Base-by-base conservation (phyloP, 2,113 vertebrate genomes). In the Panurus biarmicus region DNA sequence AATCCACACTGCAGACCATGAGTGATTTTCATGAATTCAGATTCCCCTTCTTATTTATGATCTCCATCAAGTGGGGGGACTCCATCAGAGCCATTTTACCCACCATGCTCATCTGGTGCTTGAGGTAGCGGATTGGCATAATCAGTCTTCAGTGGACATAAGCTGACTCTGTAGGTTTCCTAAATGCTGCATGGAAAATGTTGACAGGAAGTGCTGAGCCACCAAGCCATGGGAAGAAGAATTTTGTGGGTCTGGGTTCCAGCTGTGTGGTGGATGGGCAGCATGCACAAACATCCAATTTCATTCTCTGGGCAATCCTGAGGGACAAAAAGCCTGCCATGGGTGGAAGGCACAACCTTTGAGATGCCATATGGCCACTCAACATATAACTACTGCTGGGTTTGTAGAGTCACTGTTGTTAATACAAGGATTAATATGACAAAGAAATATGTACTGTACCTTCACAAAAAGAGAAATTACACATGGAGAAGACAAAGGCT, bases 211-310 rank as follows among this genome's bases (percentile, higher is more conserved):
- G 51, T 7, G 0, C 47, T 54, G 47, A 87, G 38, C 31, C 66
- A 62, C 9, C 60, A 47, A 38, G 50, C 33, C n/a, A 7, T 5
- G 15, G 69, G 48, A 67, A 73, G 35, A 61, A 18, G 36, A 40
- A 35, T 77, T 57, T 0, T 3, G 33, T 65, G 47, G 33, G 33
- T 73, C 74, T 58, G 36, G 13, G 48, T n/a, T 38, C 53, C 23
- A 60, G 44, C 36, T 48, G 22, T 2, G 0, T 50, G 24, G 8
- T 50, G 17, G 38, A 47, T 53, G 0, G 0, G 36, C 36, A 64
- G 17, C 3, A 0, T 17, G 12, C 14, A 11, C 65, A 19, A 57
- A 62, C 33, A 50, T 24, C 58, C 4, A 2, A 0, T 38, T 86
- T 86, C 23, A 54, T 89, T 86, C 56, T 14, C 38, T n/a, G 61